Base-by-base conservation (phyloP, 2,113 vertebrate genomes). In the Burhinus bistriatus region DNA sequence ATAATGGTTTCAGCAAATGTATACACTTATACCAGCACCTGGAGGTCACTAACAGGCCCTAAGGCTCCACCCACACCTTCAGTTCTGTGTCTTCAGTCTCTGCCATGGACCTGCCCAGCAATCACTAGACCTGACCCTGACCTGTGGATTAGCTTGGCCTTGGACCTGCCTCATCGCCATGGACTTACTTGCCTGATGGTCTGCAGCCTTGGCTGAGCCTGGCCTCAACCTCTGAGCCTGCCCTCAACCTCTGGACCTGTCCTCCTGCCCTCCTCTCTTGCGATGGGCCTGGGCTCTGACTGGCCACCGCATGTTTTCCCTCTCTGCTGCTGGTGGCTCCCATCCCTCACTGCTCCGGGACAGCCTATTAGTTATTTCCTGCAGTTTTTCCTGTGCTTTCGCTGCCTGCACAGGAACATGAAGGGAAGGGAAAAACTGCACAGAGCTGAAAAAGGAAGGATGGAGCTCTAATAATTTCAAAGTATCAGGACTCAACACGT, bases 241-340 rank as follows among this genome's bases (percentile, higher is more conserved):
- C 29, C 9, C 8, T 55, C 3, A n/a, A n/a, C n/a, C n/a, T n/a
- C n/a, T n/a, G n/a, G n/a, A n/a, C n/a, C n/a, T n/a, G n/a, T n/a
- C n/a, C n/a, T n/a, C 36, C 58, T 80, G 57, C 29, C 9, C 8
- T 55, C 3, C 58, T 57, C 23, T 30, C 19, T 57, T 54, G 38
- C 25, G 57, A 22, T 0, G 1, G 36, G 22, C 8, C 77, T 61
- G 20, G 29, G n/a, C n/a, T 93, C 21, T 77, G 40, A n/a, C 34
- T 0, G 2, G 40, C 6, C 4, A 1, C 16, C 0, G 0, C 19
- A 32, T 3, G 10, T 51, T 84, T 58, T 86, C 15, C 47, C 27
- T 13, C 20, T 82, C 69, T 70, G 30, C 17, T 76, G 29, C 23
- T 52, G 26, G 6, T 58, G 36, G 32, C 18, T 95, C 23, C 38